Conservation (phyloP, 2,113 vertebrate genomes). For the Chrysochloris asiatica region DNA sequence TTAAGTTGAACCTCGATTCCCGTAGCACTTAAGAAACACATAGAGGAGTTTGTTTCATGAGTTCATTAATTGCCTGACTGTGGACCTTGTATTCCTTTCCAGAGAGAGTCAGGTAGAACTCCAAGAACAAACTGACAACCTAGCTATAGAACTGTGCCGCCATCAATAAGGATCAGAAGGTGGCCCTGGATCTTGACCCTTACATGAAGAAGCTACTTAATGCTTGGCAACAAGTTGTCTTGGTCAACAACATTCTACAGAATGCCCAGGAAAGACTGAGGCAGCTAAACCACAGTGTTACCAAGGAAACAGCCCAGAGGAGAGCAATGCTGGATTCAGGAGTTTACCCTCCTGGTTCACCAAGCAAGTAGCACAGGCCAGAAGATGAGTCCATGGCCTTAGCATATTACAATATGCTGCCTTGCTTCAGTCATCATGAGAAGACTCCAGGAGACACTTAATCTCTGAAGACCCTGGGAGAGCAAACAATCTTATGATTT, state of each 20-base stretch:
- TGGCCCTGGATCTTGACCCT: constrained; percentile 94
- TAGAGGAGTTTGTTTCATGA: background rate
- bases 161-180: constrained; percentile 98
- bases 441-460: background rate
- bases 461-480: background rate
- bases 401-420: constrained; percentile 14
- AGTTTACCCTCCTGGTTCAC: constrained; percentile 88
- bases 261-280: constrained; percentile 96
- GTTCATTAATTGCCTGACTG: background rate
- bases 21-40: background rate
- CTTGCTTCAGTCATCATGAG: background rate
- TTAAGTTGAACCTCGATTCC: background rate
- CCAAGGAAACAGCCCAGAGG: constrained; percentile 93
- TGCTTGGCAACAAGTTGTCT: constrained; percentile 93
- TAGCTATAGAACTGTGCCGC: constrained; percentile 93
- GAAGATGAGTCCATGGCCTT: background rate
- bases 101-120: constrained; percentile 98
- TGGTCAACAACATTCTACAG: constrained; percentile 98
- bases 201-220: constrained; percentile 98
- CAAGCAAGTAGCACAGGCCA: constrained; percentile 86
- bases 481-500: background rate
- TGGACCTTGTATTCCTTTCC: background rate
- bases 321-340: constrained; percentile 95
- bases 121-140: constrained; percentile 95
- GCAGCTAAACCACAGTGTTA: constrained; percentile 94